Conservation (phyloP, 2,797 vertebrate genomes). For the Channallabes apus region DNA sequence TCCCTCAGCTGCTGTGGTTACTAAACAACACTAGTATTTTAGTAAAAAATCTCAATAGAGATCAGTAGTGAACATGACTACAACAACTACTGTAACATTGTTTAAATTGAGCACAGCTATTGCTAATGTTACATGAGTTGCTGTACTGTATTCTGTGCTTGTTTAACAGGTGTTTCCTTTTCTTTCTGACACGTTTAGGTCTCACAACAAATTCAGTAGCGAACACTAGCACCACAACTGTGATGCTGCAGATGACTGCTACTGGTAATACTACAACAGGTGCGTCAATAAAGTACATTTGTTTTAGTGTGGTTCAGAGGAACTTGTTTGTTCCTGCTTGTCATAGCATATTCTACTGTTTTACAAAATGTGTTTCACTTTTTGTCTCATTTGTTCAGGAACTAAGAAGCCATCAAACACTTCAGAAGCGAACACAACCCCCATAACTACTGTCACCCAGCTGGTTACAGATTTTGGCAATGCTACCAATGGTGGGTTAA, state of each 20-base stretch:
- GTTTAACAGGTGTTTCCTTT: background rate
- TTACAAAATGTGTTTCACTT: background rate
- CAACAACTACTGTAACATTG: too few relatives aligned
- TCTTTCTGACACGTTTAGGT: background rate
- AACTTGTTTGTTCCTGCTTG: too few relatives aligned
- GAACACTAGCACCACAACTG: background rate
- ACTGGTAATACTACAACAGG: background rate
- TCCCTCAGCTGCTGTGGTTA: too few relatives aligned
- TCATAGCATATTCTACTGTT: background rate
- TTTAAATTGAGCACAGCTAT: too few relatives aligned
- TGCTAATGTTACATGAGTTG: too few relatives aligned
- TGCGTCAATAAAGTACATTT: background rate
- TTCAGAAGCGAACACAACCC: background rate
- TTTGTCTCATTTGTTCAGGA: background rate
- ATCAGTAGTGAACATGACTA: too few relatives aligned
- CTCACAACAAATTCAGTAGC: background rate
- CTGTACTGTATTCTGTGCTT: background rate
- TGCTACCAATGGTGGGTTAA: slow-evolving; percentile 2
- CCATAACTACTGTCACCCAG: background rate
- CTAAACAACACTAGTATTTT: background rate
- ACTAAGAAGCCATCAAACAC: background rate
- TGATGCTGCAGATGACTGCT: background rate
- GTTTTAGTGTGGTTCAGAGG: background rate
- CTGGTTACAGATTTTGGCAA: background rate
- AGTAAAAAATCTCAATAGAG: background rate